These are phyloP conservation scores for Acleris holmiana DNA, from an alignment of 2,888 invertebrate genomes.

Conservation along the genomic window DNA sequence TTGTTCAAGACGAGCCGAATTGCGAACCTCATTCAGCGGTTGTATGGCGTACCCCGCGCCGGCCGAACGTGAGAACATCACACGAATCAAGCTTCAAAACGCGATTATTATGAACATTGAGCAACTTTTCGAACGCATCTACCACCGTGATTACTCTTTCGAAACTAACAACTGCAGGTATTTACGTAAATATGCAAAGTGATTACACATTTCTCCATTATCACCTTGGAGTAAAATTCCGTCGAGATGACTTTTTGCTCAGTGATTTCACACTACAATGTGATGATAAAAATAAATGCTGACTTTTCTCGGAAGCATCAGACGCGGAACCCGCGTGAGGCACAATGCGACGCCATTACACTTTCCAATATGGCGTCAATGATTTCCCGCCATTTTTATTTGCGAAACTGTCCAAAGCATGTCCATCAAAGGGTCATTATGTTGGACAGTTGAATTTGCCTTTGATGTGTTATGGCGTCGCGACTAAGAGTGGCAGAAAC, in stretches of 20 bases:
- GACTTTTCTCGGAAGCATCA: constrained; percentile 46
- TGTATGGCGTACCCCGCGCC: constrained; percentile 10
- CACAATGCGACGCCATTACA: constrained; percentile 51
- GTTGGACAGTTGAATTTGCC: constrained; percentile 19
- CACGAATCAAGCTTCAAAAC: constrained; percentile 12
- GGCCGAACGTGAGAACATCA: constrained; percentile 6
- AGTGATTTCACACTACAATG: constrained; percentile 1
- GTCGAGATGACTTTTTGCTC: background rate
- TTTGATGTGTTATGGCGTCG: constrained; percentile 16
- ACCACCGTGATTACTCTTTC: constrained; percentile 22
- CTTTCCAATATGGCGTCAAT: constrained; percentile 59
- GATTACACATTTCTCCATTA: constrained; percentile 9
- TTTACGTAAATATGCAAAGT: constrained; percentile 12
- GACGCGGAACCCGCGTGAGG: constrained; percentile 48
- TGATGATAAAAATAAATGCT: constrained; percentile 40
- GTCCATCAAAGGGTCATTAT: constrained; percentile 39
- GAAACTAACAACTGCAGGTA: constrained; percentile 11
- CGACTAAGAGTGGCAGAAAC: constrained; percentile 1
- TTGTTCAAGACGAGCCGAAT: constrained; percentile 44
- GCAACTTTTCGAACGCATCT: too few species aligned
- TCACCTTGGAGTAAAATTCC: constrained; percentile 1
- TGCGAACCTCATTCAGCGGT: constrained; percentile 22
- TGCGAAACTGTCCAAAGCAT: constrained; percentile 15
- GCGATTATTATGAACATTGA: background rate
- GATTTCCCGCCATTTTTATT: constrained; percentile 61